Percentiles rank a stretch among this genome's conserved stretches.
phyloP scores from a whole-genome alignment of 2,113 vertebrate species.

The Butastur rufipennis region DNA sequence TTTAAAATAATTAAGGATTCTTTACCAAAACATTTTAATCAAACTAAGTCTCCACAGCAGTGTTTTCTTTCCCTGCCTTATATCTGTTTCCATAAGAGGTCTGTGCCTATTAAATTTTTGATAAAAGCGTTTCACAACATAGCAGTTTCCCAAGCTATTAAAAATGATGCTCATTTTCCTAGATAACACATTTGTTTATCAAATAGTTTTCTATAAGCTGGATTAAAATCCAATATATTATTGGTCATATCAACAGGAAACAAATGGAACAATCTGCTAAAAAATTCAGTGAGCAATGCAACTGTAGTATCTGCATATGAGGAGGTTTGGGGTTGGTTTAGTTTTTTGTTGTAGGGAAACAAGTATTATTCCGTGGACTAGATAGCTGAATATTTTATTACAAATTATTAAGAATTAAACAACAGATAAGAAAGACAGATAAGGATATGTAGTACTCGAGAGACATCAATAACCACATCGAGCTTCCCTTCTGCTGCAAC shows the following conservation, averaged over 20 bases:
- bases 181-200: background rate
- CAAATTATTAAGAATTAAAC: background rate
- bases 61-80: background rate
- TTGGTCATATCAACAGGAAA: background rate
- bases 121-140: background rate
- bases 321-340: background rate
- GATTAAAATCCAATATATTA: background rate
- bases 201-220: background rate
- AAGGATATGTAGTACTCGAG: background rate
- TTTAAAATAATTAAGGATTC: slow-evolving; percentile 51
- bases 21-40: slow-evolving; percentile 56
- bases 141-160: background rate
- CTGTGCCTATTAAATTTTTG: background rate
- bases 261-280: background rate
- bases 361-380: background rate
- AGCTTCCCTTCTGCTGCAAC: background rate
- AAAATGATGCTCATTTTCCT: background rate
- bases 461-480: background rate
- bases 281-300: background rate
- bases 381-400: background rate
- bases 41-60: background rate
- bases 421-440: background rate
- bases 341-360: background rate
- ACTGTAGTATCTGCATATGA: background rate
- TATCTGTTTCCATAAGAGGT: background rate